Base-by-base conservation (phyloP, 1,140 invertebrate genomes). In the Oryctes rhinoceros region DNA sequence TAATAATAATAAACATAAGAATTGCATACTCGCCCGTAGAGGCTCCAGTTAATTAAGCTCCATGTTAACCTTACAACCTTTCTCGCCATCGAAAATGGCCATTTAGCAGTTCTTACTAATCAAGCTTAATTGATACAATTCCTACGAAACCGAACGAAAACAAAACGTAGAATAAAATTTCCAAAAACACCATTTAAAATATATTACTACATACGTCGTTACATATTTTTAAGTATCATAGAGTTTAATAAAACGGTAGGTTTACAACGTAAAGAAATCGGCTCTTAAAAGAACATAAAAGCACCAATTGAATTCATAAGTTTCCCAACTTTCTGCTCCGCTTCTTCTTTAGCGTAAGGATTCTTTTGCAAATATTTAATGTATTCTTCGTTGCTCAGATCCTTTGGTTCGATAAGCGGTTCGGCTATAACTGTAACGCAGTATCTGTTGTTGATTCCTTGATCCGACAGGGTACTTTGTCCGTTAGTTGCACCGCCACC, bases 381-480 rank as follows among this genome's bases (percentile, higher is more conserved):
- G 20, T 78, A 78, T 24, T 78, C 47, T 5, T n/a, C 47, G 11
- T 78, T 78, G 24, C 18, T 24, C 10, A 78, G 10, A 78, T 78
- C 35, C 39, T 78, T 48, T 10, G 77, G 77, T 30, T 53, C 47
- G 6, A 37, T 30, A 11, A 78, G 13, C 3, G 77, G 77, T 53
- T 78, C 77, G 4, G 77, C 77, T 7, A 78, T 78, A 59, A 78
- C 77, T 0, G 77, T 78, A 4, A 78, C 77, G n/a, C 77, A 78
- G 53, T 48, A 78, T 53, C 53, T 78, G 35, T 78, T 78, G 10
- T 13, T 78, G 15, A 78, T 78, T 15, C 77, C 77, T 59, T 49
- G 49, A 24, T 24, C 15, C 4, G 77, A 62, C 18, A 78, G 11
- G 4, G 49, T 30, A 18, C 10, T 20, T 18, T 49, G 39, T 10